Base-by-base conservation (phyloP, 1,140 invertebrate genomes). In the Lepidurus arcticus region DNA sequence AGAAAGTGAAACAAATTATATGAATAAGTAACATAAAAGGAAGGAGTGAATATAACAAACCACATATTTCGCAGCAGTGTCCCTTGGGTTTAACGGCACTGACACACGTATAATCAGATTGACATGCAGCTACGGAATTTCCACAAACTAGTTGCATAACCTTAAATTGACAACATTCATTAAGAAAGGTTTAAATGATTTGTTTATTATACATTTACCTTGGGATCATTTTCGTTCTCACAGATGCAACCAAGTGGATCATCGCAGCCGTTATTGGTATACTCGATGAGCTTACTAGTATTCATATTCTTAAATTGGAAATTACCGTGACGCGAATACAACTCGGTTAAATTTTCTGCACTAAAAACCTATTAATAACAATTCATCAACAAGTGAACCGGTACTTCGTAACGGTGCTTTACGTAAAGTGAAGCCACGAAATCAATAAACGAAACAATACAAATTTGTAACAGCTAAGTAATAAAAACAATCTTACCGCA, bases 201-300 rank as follows among this genome's bases (percentile, higher is more conserved):
- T 13, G 7, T 13, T 21, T 47, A 16, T n/a, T 0, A 65, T 6
- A 7, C 21, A 21, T 16, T 1, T 65, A 65, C 53, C 21, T 21
- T 9, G 16, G 53, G 53, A 65, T 65, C n/a, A 16, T 65, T 13
- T 65, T 65, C 53, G 21, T 65, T 65, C 53, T 65, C 53, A 16
- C 53, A 65, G n/a, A 65, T 3, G 53, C 53, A 65, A 16, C 53
- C 53, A 21, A 65, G 53, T n/a, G 53, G 53, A 65, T 65, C 53
- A 21, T 65, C 53, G 53, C 53, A 65, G 16, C 53, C 53, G 16
- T 65, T 7, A 16, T 65, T 65, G 6, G 34, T 34, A 34, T 21
- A n/a, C 13, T 65, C 13, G 53, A 65, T 65, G 6, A 65, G 21
- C 21, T 65, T 65, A 7, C 16, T 65, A 65, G 6, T 65, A 21